phyloP scores from a whole-genome alignment of 2,113 vertebrate genomes.

The Rhabdomys dilectus region DNA sequence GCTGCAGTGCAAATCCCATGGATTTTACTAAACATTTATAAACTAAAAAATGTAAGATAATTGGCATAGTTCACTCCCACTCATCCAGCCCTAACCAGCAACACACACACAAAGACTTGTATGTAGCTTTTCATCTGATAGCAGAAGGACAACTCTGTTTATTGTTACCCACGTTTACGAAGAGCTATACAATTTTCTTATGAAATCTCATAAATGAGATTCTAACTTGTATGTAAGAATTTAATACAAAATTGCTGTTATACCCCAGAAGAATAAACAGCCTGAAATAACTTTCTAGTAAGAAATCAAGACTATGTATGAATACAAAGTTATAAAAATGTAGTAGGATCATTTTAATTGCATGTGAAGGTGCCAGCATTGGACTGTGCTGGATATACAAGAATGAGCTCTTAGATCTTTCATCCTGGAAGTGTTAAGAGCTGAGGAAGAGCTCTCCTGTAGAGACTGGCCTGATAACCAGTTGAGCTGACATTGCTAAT shows the following conservation, averaged over 20 bases:
- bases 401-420: background rate
- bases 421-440: background rate
- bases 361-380: background rate
- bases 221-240: background rate
- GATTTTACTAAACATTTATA: constrained; percentile 28
- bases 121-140: background rate
- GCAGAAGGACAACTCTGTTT: constrained; percentile 2
- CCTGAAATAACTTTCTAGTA: constrained; percentile 8
- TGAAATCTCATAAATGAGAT: background rate
- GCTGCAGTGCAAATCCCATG: background rate
- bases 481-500: background rate
- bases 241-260: background rate
- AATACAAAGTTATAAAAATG: background rate
- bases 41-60: constrained; percentile 53
- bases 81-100: background rate
- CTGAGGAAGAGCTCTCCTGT: background rate
- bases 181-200: background rate
- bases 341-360: background rate
- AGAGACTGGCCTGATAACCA: background rate
- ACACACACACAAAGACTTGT: background rate
- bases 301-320: background rate
- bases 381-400: background rate
- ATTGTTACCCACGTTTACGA: background rate
- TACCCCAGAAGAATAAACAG: background rate
- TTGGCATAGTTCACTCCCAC: constrained; percentile 54